These are phyloP conservation scores for Clarias macrocephalus DNA, from an alignment of 2,113 vertebrate species.

Conservation along the genomic window DNA sequence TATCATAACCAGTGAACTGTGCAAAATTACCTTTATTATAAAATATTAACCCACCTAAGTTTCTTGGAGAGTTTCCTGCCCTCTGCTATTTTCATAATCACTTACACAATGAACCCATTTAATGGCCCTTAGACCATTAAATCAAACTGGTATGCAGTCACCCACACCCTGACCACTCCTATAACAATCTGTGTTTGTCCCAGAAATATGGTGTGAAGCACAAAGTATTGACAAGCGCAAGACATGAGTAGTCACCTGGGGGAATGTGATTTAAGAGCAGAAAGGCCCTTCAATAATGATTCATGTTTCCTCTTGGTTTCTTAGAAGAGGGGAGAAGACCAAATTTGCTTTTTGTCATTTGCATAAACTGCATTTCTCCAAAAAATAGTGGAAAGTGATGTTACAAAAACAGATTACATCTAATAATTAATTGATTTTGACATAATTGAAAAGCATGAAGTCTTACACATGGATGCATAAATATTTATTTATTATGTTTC, in stretches of 20 bases:
- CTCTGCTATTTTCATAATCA: conserved; percentile 53
- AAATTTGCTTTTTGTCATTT: conserved; percentile 45
- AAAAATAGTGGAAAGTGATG: no score
- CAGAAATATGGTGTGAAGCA: background rate
- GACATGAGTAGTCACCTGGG: background rate
- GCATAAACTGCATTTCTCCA: background rate
- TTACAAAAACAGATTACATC: no score
- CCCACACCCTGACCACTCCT: conserved; percentile 41
- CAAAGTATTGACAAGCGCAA: background rate
- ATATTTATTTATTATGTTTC: no score
- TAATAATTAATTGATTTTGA: no score
- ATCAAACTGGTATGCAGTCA: conserved; percentile 50
- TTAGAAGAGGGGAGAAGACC: conserved; percentile 49
- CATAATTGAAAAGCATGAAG: no score
- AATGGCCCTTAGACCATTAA: conserved; percentile 53
- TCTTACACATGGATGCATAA: no score
- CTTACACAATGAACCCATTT: conserved; percentile 60
- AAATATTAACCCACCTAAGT: conserved; percentile 31
- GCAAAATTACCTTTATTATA: conserved; percentile 19
- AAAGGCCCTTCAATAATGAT: conserved; percentile 20
- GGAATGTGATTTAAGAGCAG: background rate
- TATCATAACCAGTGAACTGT: conserved; percentile 12
- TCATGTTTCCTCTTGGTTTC: conserved; percentile 27
- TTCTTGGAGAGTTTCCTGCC: conserved; percentile 19
- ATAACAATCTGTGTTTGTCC: conserved; percentile 13